A percentile compares a stretch with the other conserved stretches of the same genome.
These are phyloP conservation scores for Lagopus muta DNA, from an alignment of 2,113 vertebrate species.

Conservation along the genomic window DNA sequence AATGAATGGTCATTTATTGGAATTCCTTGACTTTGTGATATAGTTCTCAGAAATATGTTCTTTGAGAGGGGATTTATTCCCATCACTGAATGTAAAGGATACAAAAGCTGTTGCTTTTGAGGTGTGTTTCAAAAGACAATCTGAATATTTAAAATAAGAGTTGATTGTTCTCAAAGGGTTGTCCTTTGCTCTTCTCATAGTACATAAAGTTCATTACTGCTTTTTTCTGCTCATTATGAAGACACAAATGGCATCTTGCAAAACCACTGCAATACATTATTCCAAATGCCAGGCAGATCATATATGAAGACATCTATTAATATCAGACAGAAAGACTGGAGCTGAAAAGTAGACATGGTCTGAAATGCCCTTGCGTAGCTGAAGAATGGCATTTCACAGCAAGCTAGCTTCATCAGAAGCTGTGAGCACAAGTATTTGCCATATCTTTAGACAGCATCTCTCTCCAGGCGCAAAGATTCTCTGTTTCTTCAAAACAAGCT, in stretches of 20 bases:
- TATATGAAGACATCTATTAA: background rate
- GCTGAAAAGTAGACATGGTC: background rate
- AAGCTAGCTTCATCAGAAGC: background rate
- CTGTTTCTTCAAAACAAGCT: slow-evolving; percentile 24
- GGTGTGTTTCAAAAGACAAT: background rate
- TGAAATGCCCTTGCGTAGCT: background rate
- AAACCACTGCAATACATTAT: background rate
- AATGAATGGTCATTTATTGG: background rate
- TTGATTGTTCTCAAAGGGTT: background rate
- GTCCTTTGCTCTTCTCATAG: background rate
- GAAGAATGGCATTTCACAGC: background rate
- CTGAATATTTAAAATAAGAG: background rate
- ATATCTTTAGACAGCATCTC: background rate
- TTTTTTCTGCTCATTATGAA: background rate
- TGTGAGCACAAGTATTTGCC: background rate
- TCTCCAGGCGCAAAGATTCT: background rate
- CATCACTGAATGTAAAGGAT: background rate
- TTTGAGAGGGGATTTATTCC: background rate
- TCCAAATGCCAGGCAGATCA: background rate
- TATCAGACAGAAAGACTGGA: background rate
- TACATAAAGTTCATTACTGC: background rate
- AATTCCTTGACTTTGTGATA: background rate
- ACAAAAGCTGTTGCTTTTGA: background rate
- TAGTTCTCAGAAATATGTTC: background rate
- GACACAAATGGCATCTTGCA: background rate